Conservation (phyloP, 2,888 invertebrate genomes). For the Himalopsyche kuldschensis region DNA sequence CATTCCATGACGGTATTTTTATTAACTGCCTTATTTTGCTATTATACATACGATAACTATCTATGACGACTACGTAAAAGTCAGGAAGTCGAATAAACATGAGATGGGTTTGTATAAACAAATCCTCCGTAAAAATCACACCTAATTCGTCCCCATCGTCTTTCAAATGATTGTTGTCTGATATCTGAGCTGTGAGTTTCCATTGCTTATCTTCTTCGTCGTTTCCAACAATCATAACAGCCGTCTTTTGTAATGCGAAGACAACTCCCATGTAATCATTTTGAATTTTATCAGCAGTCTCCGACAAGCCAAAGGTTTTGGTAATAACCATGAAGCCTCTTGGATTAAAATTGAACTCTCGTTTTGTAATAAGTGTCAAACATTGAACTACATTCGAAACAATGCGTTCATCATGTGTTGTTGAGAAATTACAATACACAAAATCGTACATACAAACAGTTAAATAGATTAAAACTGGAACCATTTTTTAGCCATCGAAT, state of each 20-base stretch:
- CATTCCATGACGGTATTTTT: conserved; percentile 35
- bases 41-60: conserved; percentile 32
- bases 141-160: conserved; percentile 17
- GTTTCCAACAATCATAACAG: conserved; percentile 33
- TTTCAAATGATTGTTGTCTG: background rate
- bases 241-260: background rate
- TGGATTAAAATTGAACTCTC: conserved; percentile 17
- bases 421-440: background rate
- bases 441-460: background rate
- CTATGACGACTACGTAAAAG: conserved; percentile 33
- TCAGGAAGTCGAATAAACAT: conserved; percentile 29
- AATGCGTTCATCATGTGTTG: background rate
- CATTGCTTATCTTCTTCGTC: conserved; percentile 24
- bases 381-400: conserved; percentile 16
- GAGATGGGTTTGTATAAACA: conserved; percentile 35
- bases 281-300: conserved; percentile 22
- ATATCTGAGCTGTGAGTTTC: background rate
- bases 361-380: conserved; percentile 12
- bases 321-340: conserved; percentile 33
- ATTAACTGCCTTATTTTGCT: conserved; percentile 36
- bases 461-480: background rate
- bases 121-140: conserved; percentile 8
- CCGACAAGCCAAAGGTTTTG: conserved; percentile 19
- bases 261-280: conserved; percentile 12
- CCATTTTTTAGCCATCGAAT: background rate